phyloP scores from a whole-genome alignment of 2,113 vertebrate species.

The Anguilla rostrata region DNA sequence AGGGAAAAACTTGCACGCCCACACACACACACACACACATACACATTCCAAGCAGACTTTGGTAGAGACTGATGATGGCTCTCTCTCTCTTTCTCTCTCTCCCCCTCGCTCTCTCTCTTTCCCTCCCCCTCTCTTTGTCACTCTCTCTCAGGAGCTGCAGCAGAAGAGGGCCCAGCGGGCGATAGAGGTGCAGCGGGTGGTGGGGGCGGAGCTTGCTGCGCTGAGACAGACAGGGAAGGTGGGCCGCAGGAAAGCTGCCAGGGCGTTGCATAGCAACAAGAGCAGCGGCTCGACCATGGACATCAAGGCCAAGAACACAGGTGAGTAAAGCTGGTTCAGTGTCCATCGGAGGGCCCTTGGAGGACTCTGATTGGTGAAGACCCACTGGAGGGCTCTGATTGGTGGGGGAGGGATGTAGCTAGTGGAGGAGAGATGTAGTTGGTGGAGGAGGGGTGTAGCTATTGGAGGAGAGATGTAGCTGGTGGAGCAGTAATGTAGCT shows the following conservation, averaged over 20 bases:
- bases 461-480: too few relatives aligned
- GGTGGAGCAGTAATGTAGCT: too few relatives aligned
- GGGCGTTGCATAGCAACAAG: slow-evolving; percentile 36
- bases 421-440: too few relatives aligned
- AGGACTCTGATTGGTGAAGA: not conserved
- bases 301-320: slow-evolving; percentile 76
- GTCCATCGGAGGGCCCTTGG: not conserved
- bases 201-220: slow-evolving; percentile 55
- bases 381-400: too few relatives aligned
- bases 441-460: too few relatives aligned
- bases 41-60: too few relatives aligned
- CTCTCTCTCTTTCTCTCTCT: too few relatives aligned
- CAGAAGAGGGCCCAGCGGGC: slow-evolving; percentile 78
- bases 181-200: slow-evolving; percentile 44
- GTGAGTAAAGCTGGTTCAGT: slow-evolving; percentile 53
- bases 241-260: slow-evolving; percentile 60
- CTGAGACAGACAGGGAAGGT: slow-evolving; percentile 52
- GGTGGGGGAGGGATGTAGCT: not conserved
- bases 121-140: not conserved
- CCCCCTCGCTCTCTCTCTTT: too few relatives aligned
- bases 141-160: slow-evolving; percentile 80
- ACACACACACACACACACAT: too few relatives aligned
- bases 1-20: too few relatives aligned
- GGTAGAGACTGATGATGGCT: too few relatives aligned
- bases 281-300: slow-evolving; percentile 36